Evolutionary conservation across 2,113 vertebrate genomes (phyloP), one percentile per base, ranked within the genome.

Genomic region (Elanus axillaris): DNA sequence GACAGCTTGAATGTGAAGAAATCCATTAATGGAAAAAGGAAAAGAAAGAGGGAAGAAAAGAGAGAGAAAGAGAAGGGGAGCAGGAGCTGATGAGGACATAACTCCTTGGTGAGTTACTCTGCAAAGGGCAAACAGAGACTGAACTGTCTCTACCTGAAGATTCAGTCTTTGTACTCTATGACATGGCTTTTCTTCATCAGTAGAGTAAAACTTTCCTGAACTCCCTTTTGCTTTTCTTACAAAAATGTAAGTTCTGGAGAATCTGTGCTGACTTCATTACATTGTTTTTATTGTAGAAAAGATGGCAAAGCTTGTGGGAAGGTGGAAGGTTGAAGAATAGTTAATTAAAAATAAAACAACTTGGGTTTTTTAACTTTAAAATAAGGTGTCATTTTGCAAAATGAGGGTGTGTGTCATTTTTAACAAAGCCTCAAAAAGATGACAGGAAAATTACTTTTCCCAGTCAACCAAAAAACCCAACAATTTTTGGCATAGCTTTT

Each of bases 401-500:
- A 58, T 29, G 52, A 16, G 2, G 2, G 0, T 0, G 55, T 69
- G 62, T 42, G 64, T 71, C 1, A 25, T 79, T 86, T 80, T 64
- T 73, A 83, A 79, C 9, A 74, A 83, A 90, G 2, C 7, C 73
- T 85, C 1, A 52, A 34, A 74, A 88, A 64, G 7, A 79, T 43
- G 5, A 32, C 4, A 86, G 20, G 16, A 79, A 83, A 63, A 27
- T 48, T 9, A 7, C 68, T 91, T 93, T 94, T 86, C 27, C 13
- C 31, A 34, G 18, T 5, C 31, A 40, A 84, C 7, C 2, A 68
- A 86, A 82, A 21, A 1, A 5, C 0, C n/a, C n/a, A 0, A 0
- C 20, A 31, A 7, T 29, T 64, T 89, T 68, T 78, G 10, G 5
- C 16, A 29, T 31, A 42, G 1, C 2, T 71, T 93, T 85, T 88